Percentiles rank a stretch among this genome's conserved stretches.
These are phyloP conservation scores for Cryptocheilus praepositus DNA, from an alignment of 2,888 invertebrate species.

Conservation along the genomic window DNA sequence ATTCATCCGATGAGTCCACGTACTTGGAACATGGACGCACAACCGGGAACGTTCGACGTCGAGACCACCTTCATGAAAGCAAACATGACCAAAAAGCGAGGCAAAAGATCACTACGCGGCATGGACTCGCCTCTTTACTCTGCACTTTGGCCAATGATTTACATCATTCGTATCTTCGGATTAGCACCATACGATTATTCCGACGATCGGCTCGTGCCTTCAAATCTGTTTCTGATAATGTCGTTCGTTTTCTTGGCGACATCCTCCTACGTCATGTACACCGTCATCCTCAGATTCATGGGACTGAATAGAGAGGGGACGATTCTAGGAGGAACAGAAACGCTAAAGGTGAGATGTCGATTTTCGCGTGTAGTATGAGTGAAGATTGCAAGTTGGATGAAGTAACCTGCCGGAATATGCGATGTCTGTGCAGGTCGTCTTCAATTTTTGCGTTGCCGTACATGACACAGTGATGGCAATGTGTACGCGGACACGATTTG, in stretches of 20 bases:
- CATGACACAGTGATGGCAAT: constrained; percentile 49
- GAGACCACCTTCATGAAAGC: constrained; percentile 24
- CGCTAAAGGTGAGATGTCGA: constrained; percentile 56
- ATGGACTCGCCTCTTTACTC: constrained; percentile 62
- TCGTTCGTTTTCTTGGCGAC: constrained; percentile 34
- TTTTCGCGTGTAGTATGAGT: too few relatives aligned
- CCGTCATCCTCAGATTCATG: constrained; percentile 31
- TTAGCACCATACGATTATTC: constrained; percentile 66
- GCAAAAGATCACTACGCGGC: constrained; percentile 45
- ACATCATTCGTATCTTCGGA: constrained; percentile 62
- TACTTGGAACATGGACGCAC: background rate
- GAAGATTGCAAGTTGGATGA: too few relatives aligned
- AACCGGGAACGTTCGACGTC: constrained; percentile 29
- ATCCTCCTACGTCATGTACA: constrained; percentile 49
- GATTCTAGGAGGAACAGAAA: constrained; percentile 56
- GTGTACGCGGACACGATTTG: constrained; percentile 48
- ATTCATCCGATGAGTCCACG: background rate
- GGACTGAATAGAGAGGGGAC: constrained; percentile 22
- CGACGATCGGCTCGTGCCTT: constrained; percentile 56
- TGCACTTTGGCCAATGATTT: constrained; percentile 61
- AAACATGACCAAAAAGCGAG: constrained; percentile 9
- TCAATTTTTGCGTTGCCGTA: constrained; percentile 56
- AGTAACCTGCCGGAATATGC: too few relatives aligned
- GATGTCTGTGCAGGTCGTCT: constrained; percentile 25
- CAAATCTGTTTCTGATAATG: constrained; percentile 44